phyloP scores from a whole-genome alignment of 2,888 invertebrate species.

The Eupithecia subfuscata region DNA sequence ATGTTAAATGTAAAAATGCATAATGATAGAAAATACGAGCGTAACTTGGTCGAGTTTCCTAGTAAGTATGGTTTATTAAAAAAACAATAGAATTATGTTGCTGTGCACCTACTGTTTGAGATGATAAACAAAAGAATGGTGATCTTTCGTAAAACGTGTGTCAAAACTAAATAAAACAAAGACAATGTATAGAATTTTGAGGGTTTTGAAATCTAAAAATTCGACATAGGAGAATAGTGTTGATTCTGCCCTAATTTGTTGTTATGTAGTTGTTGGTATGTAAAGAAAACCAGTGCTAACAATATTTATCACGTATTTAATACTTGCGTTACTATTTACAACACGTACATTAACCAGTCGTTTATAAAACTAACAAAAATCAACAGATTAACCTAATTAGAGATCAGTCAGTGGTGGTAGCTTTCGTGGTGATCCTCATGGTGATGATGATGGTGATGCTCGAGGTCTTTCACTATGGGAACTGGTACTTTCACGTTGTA shows the following conservation, averaged over 20 bases:
- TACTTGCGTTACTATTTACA: slow-evolving; percentile 80
- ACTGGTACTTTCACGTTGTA: slow-evolving; percentile 89
- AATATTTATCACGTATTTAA: slow-evolving; percentile 72
- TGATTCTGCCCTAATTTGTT: background rate
- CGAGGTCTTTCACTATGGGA: slow-evolving; percentile 82
- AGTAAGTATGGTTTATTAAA: background rate
- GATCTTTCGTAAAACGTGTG: slow-evolving; percentile 1
- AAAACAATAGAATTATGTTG: slow-evolving; percentile 1
- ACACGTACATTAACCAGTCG: slow-evolving; percentile 66
- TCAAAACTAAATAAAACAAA: slow-evolving; percentile 12
- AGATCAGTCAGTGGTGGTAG: slow-evolving; percentile 79
- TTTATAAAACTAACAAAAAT: slow-evolving; percentile 71
- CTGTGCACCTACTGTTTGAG: background rate
- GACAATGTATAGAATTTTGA: background rate
- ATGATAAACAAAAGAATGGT: slow-evolving; percentile 23
- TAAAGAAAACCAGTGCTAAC: slow-evolving; percentile 42
- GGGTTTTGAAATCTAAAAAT: background rate
- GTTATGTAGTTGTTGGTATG: background rate
- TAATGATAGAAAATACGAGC: background rate
- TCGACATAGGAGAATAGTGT: background rate
- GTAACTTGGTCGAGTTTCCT: background rate
- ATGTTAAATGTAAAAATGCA: background rate
- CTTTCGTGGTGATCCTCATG: slow-evolving; percentile 54
- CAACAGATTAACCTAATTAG: slow-evolving; percentile 81
- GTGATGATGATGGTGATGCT: slow-evolving; percentile 58